These are phyloP conservation scores for Sitophilus oryzae DNA, from an alignment of 1,140 invertebrate genomes.

Conservation along the genomic window DNA sequence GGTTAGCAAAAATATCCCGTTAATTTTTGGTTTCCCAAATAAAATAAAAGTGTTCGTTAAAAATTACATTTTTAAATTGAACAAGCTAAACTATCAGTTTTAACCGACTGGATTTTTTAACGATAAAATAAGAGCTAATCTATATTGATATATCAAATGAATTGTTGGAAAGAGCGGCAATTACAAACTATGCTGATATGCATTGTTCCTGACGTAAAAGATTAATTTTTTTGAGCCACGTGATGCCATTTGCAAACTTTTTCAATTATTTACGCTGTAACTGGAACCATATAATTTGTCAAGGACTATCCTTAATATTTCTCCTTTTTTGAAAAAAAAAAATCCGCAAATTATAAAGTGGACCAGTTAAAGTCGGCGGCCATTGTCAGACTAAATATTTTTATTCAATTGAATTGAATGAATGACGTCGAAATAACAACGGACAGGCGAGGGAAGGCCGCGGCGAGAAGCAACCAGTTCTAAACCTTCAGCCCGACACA, in stretches of 20 bases:
- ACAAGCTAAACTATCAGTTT: too few relatives aligned
- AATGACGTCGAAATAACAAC: slow-evolving; percentile 27
- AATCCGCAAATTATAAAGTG: slow-evolving; percentile 17
- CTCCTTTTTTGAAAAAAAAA: neutral
- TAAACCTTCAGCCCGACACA: slow-evolving; percentile 28
- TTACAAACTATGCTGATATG: neutral
- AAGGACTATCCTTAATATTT: slow-evolving; percentile 3
- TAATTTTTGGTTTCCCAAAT: too few relatives aligned
- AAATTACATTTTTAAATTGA: too few relatives aligned
- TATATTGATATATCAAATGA: neutral
- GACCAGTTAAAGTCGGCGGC: slow-evolving; percentile 10
- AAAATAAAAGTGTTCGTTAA: too few relatives aligned
- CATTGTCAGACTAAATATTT: slow-evolving; percentile 29
- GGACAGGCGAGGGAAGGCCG: slow-evolving; percentile 22
- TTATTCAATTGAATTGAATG: slow-evolving; percentile 31
- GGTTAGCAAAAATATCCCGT: too few relatives aligned
- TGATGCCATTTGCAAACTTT: neutral
- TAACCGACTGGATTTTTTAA: too few relatives aligned
- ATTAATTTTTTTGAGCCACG: neutral
- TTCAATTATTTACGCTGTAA: slow-evolving; percentile 6
- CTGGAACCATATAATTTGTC: slow-evolving; percentile 2
- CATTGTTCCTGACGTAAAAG: neutral
- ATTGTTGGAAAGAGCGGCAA: neutral
- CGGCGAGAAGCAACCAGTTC: slow-evolving; percentile 26
- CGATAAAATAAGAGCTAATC: neutral